phyloP scores from a whole-genome alignment of 53 echinoderm and acorn worm species.

The Crossaster papposus region DNA sequence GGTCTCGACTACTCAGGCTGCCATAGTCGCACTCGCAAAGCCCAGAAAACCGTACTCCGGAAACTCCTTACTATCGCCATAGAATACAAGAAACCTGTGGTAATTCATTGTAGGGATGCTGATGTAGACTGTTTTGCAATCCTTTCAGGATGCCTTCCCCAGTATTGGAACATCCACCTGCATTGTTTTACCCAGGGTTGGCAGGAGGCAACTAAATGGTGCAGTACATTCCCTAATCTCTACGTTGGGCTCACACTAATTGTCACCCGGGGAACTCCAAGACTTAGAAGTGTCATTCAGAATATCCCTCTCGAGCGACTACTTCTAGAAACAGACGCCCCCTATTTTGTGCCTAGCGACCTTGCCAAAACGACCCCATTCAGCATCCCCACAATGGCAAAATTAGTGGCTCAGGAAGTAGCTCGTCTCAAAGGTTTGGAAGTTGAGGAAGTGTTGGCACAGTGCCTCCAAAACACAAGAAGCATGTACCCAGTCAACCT shows the following conservation, averaged over 20 bases:
- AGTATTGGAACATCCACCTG: slow-evolving; percentile 10
- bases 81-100: neutral
- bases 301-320: neutral
- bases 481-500: neutral
- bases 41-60: neutral
- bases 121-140: neutral
- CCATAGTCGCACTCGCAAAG: neutral
- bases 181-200: neutral
- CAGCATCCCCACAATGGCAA: slow-evolving; percentile 3
- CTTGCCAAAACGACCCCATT: neutral
- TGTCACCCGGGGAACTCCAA: neutral
- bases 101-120: slow-evolving; percentile 28
- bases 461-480: neutral
- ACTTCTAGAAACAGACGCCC: neutral
- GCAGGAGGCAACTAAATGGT: neutral
- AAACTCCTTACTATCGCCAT: slow-evolving; percentile 5
- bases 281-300: neutral
- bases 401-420: neutral
- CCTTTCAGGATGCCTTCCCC: neutral
- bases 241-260: slow-evolving; percentile 3
- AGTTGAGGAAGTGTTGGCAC: neutral
- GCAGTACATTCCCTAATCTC: neutral
- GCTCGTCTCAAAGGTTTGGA: neutral
- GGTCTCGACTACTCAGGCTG: slow-evolving; percentile 5
- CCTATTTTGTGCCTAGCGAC: neutral